These are phyloP conservation scores for Galerucella pusilla DNA, from an alignment of 2,888 invertebrate species.

Conservation along the genomic window DNA sequence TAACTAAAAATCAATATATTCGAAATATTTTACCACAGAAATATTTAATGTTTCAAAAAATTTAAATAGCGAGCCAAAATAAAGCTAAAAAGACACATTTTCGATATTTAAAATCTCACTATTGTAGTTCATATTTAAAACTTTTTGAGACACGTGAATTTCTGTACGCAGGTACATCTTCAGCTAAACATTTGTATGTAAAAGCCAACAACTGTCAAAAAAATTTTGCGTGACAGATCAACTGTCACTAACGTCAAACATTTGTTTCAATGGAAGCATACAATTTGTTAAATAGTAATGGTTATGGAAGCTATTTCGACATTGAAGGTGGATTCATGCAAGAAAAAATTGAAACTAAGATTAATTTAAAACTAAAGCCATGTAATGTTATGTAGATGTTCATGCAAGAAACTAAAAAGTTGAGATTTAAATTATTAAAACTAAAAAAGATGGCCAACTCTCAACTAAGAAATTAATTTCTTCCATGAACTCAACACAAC, in stretches of 20 bases:
- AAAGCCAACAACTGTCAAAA: background rate
- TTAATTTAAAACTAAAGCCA: no score
- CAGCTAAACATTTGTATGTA: background rate
- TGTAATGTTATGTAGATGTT: no score
- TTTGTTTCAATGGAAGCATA: background rate
- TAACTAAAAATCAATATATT: background rate
- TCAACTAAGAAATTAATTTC: no score
- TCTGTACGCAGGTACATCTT: background rate
- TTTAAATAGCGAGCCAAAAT: background rate
- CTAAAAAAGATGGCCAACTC: no score
- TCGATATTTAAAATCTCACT: no score
- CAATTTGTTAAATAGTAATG: background rate
- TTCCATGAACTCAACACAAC: no score
- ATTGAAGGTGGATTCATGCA: no score
- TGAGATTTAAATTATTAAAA: no score
- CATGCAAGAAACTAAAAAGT: no score
- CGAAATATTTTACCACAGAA: background rate
- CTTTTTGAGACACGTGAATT: background rate
- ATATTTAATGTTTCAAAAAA: background rate
- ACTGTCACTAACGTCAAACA: conserved; percentile 4
- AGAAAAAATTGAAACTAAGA: no score
- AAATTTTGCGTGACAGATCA: background rate
- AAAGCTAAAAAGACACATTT: no score
- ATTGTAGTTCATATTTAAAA: background rate
- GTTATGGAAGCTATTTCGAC: background rate